Base-by-base conservation (phyloP, 2,113 vertebrate species). In the Gadus macrocephalus region DNA sequence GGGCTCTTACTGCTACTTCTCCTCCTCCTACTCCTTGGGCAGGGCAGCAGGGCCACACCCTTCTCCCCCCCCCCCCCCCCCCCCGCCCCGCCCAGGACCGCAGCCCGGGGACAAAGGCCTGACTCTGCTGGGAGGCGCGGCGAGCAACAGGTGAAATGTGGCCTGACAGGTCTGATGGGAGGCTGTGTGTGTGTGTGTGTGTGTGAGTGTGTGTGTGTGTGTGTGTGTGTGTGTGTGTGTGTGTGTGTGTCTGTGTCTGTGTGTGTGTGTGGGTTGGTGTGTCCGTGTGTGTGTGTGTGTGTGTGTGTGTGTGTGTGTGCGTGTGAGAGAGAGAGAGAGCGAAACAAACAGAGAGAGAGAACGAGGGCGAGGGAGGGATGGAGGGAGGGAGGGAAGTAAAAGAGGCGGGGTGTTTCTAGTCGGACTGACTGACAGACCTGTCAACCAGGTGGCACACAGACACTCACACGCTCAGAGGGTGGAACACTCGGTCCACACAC, bases 121-220 rank as follows among this genome's bases (percentile, higher is more conserved):
- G 58, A 63, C 76, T 66, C 74, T 69, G 58, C n/a, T 71, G 38
- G 55, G 71, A 75, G 78, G 27, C 15, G 16, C 64, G 55, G 22
- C 0, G 8, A 20, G 17, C 49, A 53, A 62, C 70, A 86, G 72
- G 75, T 86, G 78, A 91, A 92, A 93, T 92, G 90, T 83, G 76
- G 90, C 81, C 72, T 1, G 74, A 91, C 91, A 87, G 88, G 92
- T 92, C 86, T 79, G 83, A 84, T 90, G 78, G 77, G 89, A 85
- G 76, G 38, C 19, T 67, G 79, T 64, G 59, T 68, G 59, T 27
- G 76, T 67, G 15, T 16, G 58, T 14, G 61, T 65, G 42, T 64
- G 77, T 15, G 27, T 15, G 42, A 14, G 15, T 20, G 15, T 16
- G 58, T 14, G 61, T 65, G 42, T 64, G 77, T 15, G 27, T 20